Base-by-base conservation (phyloP, 2,797 vertebrate genomes). In the Eutrigla gurnardus region DNA sequence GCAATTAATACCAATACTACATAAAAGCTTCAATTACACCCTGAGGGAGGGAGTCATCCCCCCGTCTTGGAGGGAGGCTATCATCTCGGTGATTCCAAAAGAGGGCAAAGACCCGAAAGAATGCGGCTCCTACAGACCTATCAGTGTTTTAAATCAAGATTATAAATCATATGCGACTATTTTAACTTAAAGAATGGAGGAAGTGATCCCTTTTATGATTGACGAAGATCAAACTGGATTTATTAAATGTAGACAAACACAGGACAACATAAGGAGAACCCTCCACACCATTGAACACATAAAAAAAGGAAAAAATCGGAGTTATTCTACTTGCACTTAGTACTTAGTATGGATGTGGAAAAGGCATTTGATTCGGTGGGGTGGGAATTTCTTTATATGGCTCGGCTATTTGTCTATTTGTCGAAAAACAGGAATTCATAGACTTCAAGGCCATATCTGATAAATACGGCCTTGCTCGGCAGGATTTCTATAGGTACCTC, bases 151-250 rank as follows among this genome's bases (percentile, higher is more conserved):
- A 7, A 42, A 40, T 13, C 36, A 59, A 13, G n/a, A 60, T 7
- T 42, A 60, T 25, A 60, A 60, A 42, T 6, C 42, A 13, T 60
- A 60, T 42, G 58, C 57, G 42, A 7, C 58, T 14, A 43, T 60
- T 60, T 60, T 60, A 43, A 32, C 13, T 2, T 42, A 60, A 60
- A 25, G 15, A 43, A 11, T 39, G 35, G 35, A 39, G 36, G 36
- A 58, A n/a, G 9, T 58, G 2, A 58, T n/a, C 1, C 55, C 55
- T 10, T 39, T 43, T 13, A 1, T 43, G 39, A 42, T 60, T 1
- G 40, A 60, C 32, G 12, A 60, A 43, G 58, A 25, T 25, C 25
- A 25, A 25, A 25, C 25, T 25, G n/a, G 58, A 2, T 60, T 60
- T 25, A 14, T 60, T 32, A 12, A 43, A 15, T 13, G n/a, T 43